Conservation (phyloP, 2,797 vertebrate genomes). For the Pipistrellus nathusii region DNA sequence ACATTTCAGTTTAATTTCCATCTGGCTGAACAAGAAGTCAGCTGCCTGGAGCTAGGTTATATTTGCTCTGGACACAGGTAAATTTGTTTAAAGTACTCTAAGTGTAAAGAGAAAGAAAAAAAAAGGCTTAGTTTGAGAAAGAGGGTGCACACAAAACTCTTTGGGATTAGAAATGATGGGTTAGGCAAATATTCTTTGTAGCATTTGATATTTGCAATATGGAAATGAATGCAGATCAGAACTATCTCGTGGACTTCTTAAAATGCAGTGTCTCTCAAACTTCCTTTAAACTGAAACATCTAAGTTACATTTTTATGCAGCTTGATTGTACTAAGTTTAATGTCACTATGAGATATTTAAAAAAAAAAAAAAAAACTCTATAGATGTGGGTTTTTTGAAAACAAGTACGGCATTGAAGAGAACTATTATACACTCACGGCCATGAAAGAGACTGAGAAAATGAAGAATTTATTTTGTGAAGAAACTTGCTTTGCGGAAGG, state of each 20-base stretch:
- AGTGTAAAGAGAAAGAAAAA: slow-evolving; percentile 66
- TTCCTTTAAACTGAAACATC: slow-evolving; percentile 70
- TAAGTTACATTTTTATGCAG: slow-evolving; percentile 63
- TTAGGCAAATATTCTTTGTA: slow-evolving; percentile 64
- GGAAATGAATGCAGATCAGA: slow-evolving; percentile 70
- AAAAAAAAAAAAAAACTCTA: background rate
- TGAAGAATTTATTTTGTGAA: slow-evolving; percentile 63
- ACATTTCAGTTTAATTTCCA: slow-evolving; percentile 74
- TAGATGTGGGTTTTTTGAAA: background rate
- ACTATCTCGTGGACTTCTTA: slow-evolving; percentile 20
- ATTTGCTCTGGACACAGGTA: slow-evolving; percentile 86
- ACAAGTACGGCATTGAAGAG: background rate
- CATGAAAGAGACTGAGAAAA: background rate
- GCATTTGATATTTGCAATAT: slow-evolving; percentile 81
- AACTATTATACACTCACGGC: background rate
- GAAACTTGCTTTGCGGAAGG: slow-evolving; percentile 30
- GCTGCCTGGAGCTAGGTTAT: slow-evolving; percentile 58
- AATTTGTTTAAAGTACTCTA: slow-evolving; percentile 79
- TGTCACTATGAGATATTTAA: slow-evolving; percentile 9
- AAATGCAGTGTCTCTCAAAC: slow-evolving; percentile 47
- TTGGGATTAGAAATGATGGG: slow-evolving; percentile 69
- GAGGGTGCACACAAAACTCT: slow-evolving; percentile 63
- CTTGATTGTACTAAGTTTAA: slow-evolving; percentile 21
- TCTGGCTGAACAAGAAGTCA: slow-evolving; percentile 78
- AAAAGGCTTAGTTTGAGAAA: slow-evolving; percentile 57